phyloP scores from a whole-genome alignment of 2,888 invertebrate genomes.

The Zaprionus obscuricornis region DNA sequence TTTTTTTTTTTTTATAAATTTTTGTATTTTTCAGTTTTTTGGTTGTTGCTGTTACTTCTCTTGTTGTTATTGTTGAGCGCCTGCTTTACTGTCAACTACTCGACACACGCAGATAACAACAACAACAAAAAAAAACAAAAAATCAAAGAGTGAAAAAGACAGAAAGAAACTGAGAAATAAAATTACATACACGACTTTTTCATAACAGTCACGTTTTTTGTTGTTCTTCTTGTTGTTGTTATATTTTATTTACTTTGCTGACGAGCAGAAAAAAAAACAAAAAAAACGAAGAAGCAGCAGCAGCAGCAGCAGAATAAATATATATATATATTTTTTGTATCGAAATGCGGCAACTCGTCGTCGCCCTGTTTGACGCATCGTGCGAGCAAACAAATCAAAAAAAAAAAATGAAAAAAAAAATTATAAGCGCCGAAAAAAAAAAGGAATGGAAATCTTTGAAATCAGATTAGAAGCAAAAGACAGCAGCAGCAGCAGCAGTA shows the following conservation, averaged over 20 bases:
- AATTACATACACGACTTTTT: conserved; percentile 68
- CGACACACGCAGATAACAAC: conserved; percentile 44
- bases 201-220: conserved; percentile 68
- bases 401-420: conserved; percentile 16
- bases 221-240: conserved; percentile 16
- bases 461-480: conserved; percentile 62
- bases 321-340: conserved; percentile 4
- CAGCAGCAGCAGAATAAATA: too few species aligned
- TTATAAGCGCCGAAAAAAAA: conserved; percentile 12
- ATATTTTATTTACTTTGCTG: conserved; percentile 55
- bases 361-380: conserved; percentile 54
- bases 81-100: conserved; percentile 55
- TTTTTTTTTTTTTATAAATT: background rate
- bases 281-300: too few species aligned
- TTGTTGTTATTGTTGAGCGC: conserved; percentile 11
- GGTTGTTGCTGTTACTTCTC: conserved; percentile 6
- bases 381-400: conserved; percentile 49
- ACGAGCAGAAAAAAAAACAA: conserved; percentile 36
- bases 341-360: conserved; percentile 34
- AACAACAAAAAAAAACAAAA: conserved; percentile 9
- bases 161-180: conserved; percentile 27
- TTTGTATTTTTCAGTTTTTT: background rate
- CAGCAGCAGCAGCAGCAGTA: background rate
- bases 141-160: conserved; percentile 11
- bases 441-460: conserved; percentile 45